Evolutionary conservation across 1,140 invertebrate genomes (phyloP).

Genomic region (Drosophila ercepeae): DNA sequence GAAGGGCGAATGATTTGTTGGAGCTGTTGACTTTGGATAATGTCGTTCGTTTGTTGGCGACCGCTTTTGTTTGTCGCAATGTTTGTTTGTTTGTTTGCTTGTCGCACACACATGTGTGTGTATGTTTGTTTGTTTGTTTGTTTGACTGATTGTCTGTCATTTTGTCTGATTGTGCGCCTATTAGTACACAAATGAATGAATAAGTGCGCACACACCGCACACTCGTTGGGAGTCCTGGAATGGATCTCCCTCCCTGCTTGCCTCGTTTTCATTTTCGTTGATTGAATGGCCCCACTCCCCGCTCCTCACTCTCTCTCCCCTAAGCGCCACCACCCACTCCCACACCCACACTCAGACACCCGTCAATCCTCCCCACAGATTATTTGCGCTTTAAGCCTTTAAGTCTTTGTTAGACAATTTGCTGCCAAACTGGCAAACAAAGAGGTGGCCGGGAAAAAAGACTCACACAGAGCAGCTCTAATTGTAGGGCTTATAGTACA

Average conservation of each 20-base stretch:
- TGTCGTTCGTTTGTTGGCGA: slow-evolving; percentile 65
- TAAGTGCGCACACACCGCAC: slow-evolving; percentile 58
- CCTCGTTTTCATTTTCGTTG: slow-evolving; percentile 75
- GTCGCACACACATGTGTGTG: slow-evolving; percentile 7
- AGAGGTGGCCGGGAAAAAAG: slow-evolving; percentile 7
- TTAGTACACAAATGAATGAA: slow-evolving; percentile 81
- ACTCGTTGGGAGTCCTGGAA: background rate
- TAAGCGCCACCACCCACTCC: background rate
- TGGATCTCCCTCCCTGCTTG: background rate
- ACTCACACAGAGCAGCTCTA: background rate
- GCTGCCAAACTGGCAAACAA: slow-evolving; percentile 39
- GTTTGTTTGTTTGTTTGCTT: slow-evolving; percentile 36
- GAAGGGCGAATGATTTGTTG: slow-evolving; percentile 56
- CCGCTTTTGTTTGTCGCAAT: slow-evolving; percentile 41
- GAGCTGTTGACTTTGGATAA: slow-evolving; percentile 79
- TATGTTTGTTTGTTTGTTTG: slow-evolving; percentile 67
- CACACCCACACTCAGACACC: no score
- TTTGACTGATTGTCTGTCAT: slow-evolving; percentile 75
- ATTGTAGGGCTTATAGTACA: background rate
- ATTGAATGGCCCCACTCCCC: slow-evolving; percentile 54
- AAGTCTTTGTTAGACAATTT: slow-evolving; percentile 81
- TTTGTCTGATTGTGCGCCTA: slow-evolving; percentile 80
- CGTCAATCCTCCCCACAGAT: slow-evolving; percentile 61
- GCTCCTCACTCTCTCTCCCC: background rate
- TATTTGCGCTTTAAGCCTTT: slow-evolving; percentile 78